These are phyloP conservation scores for Saguinus midas DNA, from an alignment of 2,113 vertebrate genomes.

Conservation along the genomic window DNA sequence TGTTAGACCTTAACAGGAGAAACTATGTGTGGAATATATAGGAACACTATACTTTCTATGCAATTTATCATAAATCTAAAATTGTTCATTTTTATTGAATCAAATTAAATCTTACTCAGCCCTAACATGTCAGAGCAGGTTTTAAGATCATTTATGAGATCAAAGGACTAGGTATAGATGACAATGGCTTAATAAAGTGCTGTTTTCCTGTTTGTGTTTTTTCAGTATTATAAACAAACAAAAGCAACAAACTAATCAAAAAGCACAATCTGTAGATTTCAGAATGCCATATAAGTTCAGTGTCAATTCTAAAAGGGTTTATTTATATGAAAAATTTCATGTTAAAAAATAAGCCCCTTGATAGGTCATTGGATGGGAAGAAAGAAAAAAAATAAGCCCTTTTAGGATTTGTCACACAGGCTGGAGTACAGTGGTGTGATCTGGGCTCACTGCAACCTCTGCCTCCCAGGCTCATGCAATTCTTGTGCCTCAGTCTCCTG, in stretches of 20 bases:
- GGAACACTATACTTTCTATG: neutral
- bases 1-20: neutral
- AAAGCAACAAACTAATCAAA: neutral
- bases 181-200: slow-evolving; percentile 22
- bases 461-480: no score
- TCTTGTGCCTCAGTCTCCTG: no score
- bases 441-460: no score
- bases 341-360: neutral
- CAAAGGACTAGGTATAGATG: neutral
- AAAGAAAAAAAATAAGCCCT: neutral
- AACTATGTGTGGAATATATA: neutral
- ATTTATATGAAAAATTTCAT: neutral
- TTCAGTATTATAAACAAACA: slow-evolving; percentile 24
- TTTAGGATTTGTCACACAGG: neutral
- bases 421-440: no score
- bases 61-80: neutral
- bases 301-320: neutral
- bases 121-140: neutral
- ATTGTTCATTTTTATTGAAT: neutral
- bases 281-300: neutral
- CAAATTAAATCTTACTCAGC: slow-evolving; percentile 41
- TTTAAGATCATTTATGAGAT: slow-evolving; percentile 41
- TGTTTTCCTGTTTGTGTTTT: neutral
- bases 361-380: no score
- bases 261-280: neutral